A percentile compares a stretch with the other conserved stretches of the same genome.
Conservation (phyloP, 2,113 vertebrate genomes). For the Gallinago jamesoni region DNA sequence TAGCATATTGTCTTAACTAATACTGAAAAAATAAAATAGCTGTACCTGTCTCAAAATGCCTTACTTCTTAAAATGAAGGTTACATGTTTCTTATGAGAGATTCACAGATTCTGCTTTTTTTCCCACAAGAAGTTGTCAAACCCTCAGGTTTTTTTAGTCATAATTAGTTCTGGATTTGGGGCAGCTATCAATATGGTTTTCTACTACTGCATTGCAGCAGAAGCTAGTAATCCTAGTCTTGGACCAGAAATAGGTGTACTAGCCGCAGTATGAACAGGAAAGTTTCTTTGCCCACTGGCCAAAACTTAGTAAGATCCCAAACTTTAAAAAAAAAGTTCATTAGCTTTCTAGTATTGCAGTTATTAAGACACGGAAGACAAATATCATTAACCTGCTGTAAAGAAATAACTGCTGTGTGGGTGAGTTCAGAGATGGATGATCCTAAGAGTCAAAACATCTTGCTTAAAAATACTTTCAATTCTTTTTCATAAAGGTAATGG, state of each 20-base stretch:
- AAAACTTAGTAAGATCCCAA: background rate
- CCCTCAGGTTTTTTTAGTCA: background rate
- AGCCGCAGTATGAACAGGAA: background rate
- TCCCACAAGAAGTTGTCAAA: background rate
- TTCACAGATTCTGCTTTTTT: background rate
- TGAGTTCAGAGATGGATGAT: background rate
- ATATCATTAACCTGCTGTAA: background rate
- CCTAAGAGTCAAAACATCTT: background rate
- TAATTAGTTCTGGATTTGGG: background rate
- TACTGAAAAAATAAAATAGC: background rate
- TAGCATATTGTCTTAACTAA: background rate
- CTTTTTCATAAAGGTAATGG: background rate
- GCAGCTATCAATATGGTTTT: background rate
- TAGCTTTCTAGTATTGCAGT: background rate
- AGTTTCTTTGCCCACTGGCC: background rate
- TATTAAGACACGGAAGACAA: background rate
- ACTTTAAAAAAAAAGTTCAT: background rate
- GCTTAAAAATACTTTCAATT: background rate
- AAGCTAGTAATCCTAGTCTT: background rate
- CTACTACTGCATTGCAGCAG: background rate
- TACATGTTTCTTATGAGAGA: background rate
- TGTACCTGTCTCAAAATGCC: background rate
- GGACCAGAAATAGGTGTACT: background rate
- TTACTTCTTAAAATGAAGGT: background rate
- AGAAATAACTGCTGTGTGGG: background rate